phyloP scores from a whole-genome alignment of 92 coral and sea anemone species.

The Phenganax marumi region DNA sequence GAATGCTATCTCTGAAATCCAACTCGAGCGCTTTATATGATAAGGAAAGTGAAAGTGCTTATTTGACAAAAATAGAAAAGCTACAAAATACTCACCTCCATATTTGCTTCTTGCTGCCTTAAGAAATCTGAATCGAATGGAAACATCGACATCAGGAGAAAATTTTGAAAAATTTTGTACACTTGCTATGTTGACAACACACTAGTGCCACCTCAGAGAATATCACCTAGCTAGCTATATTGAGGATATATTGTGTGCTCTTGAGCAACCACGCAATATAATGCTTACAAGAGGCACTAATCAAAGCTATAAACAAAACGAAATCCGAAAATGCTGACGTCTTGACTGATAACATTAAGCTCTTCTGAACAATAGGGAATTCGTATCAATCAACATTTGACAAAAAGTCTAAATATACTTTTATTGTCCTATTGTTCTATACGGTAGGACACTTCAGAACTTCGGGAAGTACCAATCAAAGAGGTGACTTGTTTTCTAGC shows the following conservation, averaged over 20 bases:
- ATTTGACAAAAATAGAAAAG: neutral
- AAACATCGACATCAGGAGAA: neutral
- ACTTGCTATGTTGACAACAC: neutral
- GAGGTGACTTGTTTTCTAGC: neutral
- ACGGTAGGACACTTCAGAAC: too few species aligned
- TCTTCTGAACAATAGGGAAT: neutral
- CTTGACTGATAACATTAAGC: neutral
- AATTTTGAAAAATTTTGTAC: too few species aligned
- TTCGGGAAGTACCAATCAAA: too few species aligned
- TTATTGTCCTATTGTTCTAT: neutral
- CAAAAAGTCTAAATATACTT: neutral
- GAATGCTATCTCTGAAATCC: too few species aligned
- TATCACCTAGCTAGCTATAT: neutral
- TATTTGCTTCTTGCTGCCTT: constrained; percentile 29
- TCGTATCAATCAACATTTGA: neutral
- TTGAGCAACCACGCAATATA: neutral
- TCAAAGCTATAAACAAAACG: neutral
- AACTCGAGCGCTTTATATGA: neutral
- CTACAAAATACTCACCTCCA: constrained; percentile 19
- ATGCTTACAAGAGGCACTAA: neutral
- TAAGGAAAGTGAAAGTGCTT: neutral
- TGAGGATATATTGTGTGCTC: neutral
- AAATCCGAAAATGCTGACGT: neutral
- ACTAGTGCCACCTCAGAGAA: neutral
- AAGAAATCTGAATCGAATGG: constrained; percentile 30